These are phyloP conservation scores for Hyphantria cunea DNA, from an alignment of 1,140 invertebrate species.

Conservation along the genomic window DNA sequence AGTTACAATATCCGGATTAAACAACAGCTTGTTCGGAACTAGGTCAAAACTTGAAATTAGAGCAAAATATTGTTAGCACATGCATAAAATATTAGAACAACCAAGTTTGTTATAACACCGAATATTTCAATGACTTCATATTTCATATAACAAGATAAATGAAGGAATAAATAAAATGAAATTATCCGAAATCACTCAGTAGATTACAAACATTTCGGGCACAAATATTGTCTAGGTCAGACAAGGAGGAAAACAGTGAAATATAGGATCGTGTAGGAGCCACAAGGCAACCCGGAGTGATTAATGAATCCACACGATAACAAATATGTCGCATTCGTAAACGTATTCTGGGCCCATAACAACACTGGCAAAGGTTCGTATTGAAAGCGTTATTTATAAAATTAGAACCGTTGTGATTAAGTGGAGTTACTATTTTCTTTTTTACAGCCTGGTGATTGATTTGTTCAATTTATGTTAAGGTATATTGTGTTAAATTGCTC, in stretches of 20 bases:
- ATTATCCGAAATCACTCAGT: constrained; percentile 39
- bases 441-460: not conserved
- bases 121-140: constrained; percentile 3
- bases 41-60: not conserved
- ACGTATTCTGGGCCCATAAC: constrained; percentile 26
- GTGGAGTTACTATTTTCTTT: not conserved
- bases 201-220: constrained; percentile 36
- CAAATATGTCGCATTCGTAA: constrained; percentile 45
- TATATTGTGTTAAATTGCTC: not conserved
- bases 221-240: constrained; percentile 37
- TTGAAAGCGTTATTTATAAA: constrained; percentile 22
- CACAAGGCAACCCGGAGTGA: constrained; percentile 45
- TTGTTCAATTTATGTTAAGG: not conserved
- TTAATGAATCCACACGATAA: constrained; percentile 58
- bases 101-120: not conserved
- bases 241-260: constrained; percentile 36
- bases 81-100: not conserved
- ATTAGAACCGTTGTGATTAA: constrained; percentile 5
- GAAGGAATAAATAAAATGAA: constrained; percentile 30
- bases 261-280: constrained; percentile 33
- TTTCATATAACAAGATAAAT: constrained; percentile 4
- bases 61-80: not conserved
- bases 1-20: not conserved
- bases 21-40: not conserved
- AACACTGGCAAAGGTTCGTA: constrained; percentile 10